Evolutionary conservation across 2,113 vertebrate genomes (phyloP).

Genomic region (Panurus biarmicus): DNA sequence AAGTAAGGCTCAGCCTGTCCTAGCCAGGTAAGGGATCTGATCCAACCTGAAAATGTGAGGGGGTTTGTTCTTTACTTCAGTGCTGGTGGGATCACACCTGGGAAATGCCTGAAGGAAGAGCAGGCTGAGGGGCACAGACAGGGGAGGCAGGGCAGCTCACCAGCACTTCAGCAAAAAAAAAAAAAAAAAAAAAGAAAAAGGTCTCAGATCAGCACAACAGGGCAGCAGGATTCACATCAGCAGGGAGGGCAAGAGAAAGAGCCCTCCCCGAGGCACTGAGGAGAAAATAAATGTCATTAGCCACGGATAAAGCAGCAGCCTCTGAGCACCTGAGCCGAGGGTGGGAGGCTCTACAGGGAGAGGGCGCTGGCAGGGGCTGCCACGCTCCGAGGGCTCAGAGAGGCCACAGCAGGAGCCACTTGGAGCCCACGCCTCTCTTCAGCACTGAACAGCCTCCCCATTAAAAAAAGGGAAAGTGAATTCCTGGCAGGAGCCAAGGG

Average conservation of each 20-base stretch:
- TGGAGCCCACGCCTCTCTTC: neutral
- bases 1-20: neutral
- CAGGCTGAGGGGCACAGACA: neutral
- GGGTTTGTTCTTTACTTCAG: neutral
- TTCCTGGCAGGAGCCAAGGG: neutral
- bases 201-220: neutral
- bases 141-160: neutral
- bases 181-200: neutral
- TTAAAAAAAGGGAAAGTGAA: neutral
- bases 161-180: neutral
- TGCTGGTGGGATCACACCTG: neutral
- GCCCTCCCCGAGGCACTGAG: neutral
- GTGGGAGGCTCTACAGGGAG: neutral
- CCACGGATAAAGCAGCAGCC: neutral
- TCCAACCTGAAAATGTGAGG: neutral
- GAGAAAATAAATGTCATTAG: neutral
- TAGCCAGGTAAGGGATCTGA: neutral
- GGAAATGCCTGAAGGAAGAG: neutral
- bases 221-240: neutral
- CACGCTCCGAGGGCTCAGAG: fast-evolving
- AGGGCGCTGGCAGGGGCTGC: neutral
- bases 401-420: neutral
- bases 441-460: neutral
- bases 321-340: slow-evolving; percentile 8
- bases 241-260: neutral